Percentiles rank a stretch among this genome's conserved stretches.
These are phyloP conservation scores for Silurus asotus DNA, from an alignment of 2,113 vertebrate genomes.

Conservation along the genomic window DNA sequence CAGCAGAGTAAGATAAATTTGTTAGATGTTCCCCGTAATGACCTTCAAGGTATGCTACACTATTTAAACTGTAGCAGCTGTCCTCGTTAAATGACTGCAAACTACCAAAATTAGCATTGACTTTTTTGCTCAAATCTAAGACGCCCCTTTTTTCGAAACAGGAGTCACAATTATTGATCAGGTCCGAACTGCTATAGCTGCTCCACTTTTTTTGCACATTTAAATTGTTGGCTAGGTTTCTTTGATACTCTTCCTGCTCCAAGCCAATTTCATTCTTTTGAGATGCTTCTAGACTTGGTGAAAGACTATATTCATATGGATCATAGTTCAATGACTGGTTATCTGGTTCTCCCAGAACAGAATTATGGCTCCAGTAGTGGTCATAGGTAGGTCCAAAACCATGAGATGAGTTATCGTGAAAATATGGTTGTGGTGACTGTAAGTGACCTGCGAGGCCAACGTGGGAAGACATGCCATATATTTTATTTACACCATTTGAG, in stretches of 20 bases:
- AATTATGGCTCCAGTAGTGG: conserved; percentile 70
- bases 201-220: conserved; percentile 62
- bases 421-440: conserved; percentile 50
- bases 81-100: conserved; percentile 68
- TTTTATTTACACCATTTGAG: conserved; percentile 47
- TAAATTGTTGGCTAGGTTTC: conserved; percentile 35
- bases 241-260: conserved; percentile 42
- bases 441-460: conserved; percentile 43
- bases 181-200: conserved; percentile 64
- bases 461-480: conserved; percentile 60
- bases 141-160: conserved; percentile 57
- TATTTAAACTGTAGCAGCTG: conserved; percentile 73
- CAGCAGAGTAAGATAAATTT: conserved; percentile 73
- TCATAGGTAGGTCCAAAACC: conserved; percentile 63
- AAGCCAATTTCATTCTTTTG: conserved; percentile 43
- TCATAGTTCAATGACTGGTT: conserved; percentile 61
- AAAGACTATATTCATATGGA: conserved; percentile 46
- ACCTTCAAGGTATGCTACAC: conserved; percentile 79
- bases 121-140: conserved; percentile 71
- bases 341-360: conserved; percentile 70
- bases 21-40: conserved; percentile 75
- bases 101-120: conserved; percentile 59
- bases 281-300: conserved; percentile 44
- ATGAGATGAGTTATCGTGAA: conserved; percentile 54
- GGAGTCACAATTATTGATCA: conserved; percentile 40